Evolutionary conservation across 2,888 invertebrate species (phyloP).

Genomic region (Odontocerum albicorne): DNA sequence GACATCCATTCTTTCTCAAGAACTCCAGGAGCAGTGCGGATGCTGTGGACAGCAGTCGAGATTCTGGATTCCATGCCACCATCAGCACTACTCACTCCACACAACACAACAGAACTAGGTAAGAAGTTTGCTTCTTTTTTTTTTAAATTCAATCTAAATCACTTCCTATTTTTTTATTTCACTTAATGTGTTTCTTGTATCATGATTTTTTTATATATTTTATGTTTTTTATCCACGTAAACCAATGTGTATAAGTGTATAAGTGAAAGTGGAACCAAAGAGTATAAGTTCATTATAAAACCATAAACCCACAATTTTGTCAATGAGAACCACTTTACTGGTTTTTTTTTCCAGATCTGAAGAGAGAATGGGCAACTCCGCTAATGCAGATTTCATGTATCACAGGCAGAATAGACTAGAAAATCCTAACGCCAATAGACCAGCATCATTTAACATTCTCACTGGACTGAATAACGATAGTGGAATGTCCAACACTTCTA

Average conservation of each 20-base stretch:
- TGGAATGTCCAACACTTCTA: conserved; percentile 5
- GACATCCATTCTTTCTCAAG: conserved; percentile 76
- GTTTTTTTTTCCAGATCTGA: conserved; percentile 39
- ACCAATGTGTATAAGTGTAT: too few relatives aligned
- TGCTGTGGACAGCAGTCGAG: conserved; percentile 48
- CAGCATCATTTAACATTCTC: conserved; percentile 49
- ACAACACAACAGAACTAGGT: conserved; percentile 44
- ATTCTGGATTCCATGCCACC: conserved; percentile 54
- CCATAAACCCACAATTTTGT: too few relatives aligned
- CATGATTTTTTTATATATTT: too few relatives aligned
- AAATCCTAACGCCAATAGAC: conserved; percentile 38
- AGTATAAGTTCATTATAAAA: too few relatives aligned
- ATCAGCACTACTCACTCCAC: conserved; percentile 55
- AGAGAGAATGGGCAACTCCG: conserved; percentile 40
- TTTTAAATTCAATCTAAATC: too few relatives aligned
- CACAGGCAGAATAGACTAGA: conserved; percentile 37
- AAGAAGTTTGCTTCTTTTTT: too few relatives aligned
- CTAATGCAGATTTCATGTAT: conserved; percentile 41
- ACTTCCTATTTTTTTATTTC: too few relatives aligned
- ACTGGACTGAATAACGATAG: conserved; percentile 38
- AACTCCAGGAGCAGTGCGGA: conserved; percentile 36
- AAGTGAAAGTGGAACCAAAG: too few relatives aligned
- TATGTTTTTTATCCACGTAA: too few relatives aligned
- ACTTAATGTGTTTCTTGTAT: too few relatives aligned
- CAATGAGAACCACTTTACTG: too few relatives aligned